phyloP scores from a whole-genome alignment of 2,797 vertebrate species.

The Micropoecilia bifurca region DNA sequence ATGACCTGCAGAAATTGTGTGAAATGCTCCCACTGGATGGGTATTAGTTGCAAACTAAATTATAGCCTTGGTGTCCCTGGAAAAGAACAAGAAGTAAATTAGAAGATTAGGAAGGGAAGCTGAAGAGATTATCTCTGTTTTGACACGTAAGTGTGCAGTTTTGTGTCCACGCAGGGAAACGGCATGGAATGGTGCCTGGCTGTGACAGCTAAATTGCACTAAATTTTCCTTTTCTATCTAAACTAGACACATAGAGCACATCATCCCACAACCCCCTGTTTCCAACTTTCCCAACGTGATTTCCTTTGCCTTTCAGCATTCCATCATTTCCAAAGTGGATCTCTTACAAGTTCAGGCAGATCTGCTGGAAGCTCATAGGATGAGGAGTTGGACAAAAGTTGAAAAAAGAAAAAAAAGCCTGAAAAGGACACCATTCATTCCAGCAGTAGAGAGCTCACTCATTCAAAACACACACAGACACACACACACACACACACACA shows the following conservation, averaged over 20 bases:
- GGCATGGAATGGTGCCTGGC: neutral
- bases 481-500: slow-evolving; percentile 14
- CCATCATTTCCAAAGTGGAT: slow-evolving; percentile 52
- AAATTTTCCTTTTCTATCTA: neutral
- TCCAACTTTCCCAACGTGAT: neutral
- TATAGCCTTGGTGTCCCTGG: neutral
- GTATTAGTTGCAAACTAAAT: neutral
- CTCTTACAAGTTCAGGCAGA: slow-evolving; percentile 45
- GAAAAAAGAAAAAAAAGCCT: slow-evolving; percentile 20
- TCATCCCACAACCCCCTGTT: neutral
- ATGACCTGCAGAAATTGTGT: neutral
- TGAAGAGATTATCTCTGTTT: neutral
- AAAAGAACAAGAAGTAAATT: neutral
- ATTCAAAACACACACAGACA: neutral
- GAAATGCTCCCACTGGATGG: neutral
- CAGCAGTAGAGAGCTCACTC: slow-evolving; percentile 30
- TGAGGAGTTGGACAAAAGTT: slow-evolving; percentile 18
- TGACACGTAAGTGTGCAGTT: neutral
- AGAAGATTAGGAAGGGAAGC: neutral
- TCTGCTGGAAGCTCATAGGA: slow-evolving; percentile 47
- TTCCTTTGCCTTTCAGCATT: slow-evolving; percentile 11
- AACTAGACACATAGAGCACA: neutral
- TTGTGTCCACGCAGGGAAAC: neutral
- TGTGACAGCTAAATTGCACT: neutral
- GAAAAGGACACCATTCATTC: slow-evolving; percentile 63